Percentiles rank a stretch among this genome's conserved stretches.
Conservation (phyloP, 2,888 invertebrate species). For the Megastigmus dorsalis region DNA sequence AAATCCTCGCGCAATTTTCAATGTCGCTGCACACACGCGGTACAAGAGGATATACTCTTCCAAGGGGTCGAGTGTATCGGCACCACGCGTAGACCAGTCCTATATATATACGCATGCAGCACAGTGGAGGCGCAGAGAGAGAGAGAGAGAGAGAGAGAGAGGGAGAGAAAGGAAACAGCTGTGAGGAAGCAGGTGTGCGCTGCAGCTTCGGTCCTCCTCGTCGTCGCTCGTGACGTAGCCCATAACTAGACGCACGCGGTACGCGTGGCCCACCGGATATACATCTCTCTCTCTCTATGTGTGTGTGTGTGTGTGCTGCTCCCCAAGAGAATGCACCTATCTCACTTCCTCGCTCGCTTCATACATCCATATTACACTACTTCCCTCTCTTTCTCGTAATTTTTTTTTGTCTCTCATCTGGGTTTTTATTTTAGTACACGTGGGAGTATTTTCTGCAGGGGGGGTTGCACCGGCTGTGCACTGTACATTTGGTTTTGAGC, state of each 20-base stretch:
- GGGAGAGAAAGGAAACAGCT: constrained; percentile 69
- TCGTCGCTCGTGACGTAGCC: constrained; percentile 65
- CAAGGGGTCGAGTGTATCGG: too few relatives aligned
- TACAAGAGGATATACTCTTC: too few relatives aligned
- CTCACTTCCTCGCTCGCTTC: constrained; percentile 61
- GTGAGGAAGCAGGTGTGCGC: constrained; percentile 73
- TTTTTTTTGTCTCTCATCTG: not conserved
- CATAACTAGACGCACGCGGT: not conserved
- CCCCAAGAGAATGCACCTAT: not conserved
- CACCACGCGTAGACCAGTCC: too few relatives aligned
- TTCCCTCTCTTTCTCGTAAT: constrained; percentile 39
- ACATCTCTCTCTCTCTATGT: too few relatives aligned
- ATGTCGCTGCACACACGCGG: not conserved
- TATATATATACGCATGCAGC: too few relatives aligned
- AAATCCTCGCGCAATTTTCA: not conserved
- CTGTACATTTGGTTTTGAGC: too few relatives aligned
- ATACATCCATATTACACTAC: constrained; percentile 36
- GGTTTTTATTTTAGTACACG: constrained; percentile 47
- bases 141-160: constrained; percentile 21
- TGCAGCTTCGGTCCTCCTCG: too few relatives aligned
- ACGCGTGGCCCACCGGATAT: too few relatives aligned
- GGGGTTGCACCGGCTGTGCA: too few relatives aligned
- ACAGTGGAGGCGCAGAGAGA: too few relatives aligned
- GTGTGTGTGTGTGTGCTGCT: too few relatives aligned
- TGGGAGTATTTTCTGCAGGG: not conserved